Base-by-base conservation (phyloP, 2,797 vertebrate genomes). In the Scomberomorus guttatus region DNA sequence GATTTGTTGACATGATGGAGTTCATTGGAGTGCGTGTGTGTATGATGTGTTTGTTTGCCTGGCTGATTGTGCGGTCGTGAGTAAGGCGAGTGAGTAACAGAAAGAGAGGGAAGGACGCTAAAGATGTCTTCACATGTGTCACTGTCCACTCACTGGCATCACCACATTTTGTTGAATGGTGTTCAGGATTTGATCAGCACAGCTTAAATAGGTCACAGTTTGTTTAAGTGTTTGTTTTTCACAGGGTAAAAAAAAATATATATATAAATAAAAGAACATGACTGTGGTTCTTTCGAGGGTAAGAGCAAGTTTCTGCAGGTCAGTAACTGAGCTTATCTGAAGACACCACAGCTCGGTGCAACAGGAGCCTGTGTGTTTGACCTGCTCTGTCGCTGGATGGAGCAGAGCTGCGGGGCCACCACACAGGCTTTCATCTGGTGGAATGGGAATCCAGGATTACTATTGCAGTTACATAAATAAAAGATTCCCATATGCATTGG, bases 291-390 rank as follows among this genome's bases (percentile, higher is more conserved):
- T 89, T 84, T 88, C 70, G 66, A 78, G 81, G 90, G 79, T 88
- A 86, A 84, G 91, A 84, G 84, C 87, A 86, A 85, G 93, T 94
- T 96, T 87, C 94, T 95, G 95, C 95, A 91, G 95, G 95, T 93
- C 95, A 95, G 95, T 90, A 92, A 94, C 93, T 89, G 77, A 93
- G 89, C 92, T 94, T 85, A 86, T 90, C 85, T 89, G 87, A 90
- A 86, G 82, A 90, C 86, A 62, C 85, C 88, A 86, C 80, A 87
- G 83, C 83, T 87, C 78, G 87, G 91, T 89, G 84, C 87, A 90
- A 81, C 84, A 86, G 87, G 77, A 81, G 82, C 87, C 87, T 87
- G 85, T 87, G 88, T 91, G 87, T 90, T 90, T 82, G 82, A 85
- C 82, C 83, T 83, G 89, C 87, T 86, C 82, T 57, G 59, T 85